Conservation (phyloP, 2,113 vertebrate species). For the Synodontis membranacea region DNA sequence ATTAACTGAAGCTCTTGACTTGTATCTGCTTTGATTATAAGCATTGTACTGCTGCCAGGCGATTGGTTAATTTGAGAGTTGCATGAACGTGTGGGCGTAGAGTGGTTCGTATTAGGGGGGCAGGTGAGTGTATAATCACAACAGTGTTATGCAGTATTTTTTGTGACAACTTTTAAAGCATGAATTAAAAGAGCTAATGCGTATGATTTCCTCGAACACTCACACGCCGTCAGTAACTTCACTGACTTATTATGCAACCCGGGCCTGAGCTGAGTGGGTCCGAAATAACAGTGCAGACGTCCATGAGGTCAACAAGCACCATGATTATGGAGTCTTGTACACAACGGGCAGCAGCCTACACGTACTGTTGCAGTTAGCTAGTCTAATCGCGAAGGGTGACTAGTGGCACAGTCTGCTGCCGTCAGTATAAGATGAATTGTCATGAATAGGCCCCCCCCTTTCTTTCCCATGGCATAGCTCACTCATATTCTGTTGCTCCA, state of each 20-base stretch:
- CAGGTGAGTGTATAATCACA: background rate
- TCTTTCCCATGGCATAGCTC: background rate
- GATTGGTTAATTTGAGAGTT: background rate
- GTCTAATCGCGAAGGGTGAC: conserved; percentile 19
- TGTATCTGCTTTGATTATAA: background rate
- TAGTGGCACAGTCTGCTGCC: conserved; percentile 11
- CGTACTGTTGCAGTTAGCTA: background rate
- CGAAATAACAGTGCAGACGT: conserved; percentile 7
- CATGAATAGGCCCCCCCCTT: background rate
- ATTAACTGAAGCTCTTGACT: background rate
- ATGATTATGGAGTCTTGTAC: background rate
- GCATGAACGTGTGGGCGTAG: too few relatives aligned
- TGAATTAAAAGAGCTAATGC: background rate
- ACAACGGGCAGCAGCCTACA: conserved; percentile 17
- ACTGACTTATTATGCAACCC: background rate
- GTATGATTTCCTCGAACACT: background rate
- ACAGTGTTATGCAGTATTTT: background rate
- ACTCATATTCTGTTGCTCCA: conserved; percentile 1
- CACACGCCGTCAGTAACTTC: background rate
- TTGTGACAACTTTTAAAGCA: background rate
- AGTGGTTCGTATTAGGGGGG: too few relatives aligned
- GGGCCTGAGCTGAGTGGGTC: conserved; percentile 25
- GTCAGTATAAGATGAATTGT: background rate
- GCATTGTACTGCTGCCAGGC: background rate
- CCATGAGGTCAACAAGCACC: conserved; percentile 25